Percentiles rank a stretch among this genome's conserved stretches.
Evolutionary conservation across 2,888 invertebrate species (phyloP).

Genomic region (Cyclophora punctaria): DNA sequence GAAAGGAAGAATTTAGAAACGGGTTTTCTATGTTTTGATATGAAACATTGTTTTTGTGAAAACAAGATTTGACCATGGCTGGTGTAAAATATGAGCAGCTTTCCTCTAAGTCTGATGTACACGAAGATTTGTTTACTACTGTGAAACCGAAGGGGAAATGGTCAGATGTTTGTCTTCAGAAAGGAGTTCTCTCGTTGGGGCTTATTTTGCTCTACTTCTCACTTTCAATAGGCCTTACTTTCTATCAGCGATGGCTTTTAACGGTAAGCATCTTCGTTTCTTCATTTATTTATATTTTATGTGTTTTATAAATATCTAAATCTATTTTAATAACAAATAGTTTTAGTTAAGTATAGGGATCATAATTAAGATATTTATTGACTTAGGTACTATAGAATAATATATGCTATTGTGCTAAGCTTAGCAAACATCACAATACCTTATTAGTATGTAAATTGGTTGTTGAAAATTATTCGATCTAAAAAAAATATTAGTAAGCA

Average conservation of each 20-base stretch:
- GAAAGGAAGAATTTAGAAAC: no score
- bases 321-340: no score
- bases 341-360: no score
- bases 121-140: constrained; percentile 51
- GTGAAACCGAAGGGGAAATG: constrained; percentile 51
- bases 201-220: constrained; percentile 90
- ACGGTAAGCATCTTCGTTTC: constrained; percentile 71
- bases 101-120: constrained; percentile 52
- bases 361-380: no score
- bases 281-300: no score
- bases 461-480: no score
- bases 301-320: no score
- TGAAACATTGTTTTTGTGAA: constrained; percentile 34
- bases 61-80: constrained; percentile 44
- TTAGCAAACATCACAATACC: no score
- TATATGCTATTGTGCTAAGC: no score
- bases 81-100: constrained; percentile 68
- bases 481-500: no score
- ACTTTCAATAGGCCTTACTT: constrained; percentile 95
- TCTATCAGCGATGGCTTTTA: constrained; percentile 96
- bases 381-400: no score
- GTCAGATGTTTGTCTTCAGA: constrained; percentile 57
- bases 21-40: constrained; percentile 31
- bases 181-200: constrained; percentile 53
- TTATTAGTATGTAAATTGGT: no score